Evolutionary conservation across 2,888 invertebrate genomes (phyloP), one percentile per base, ranked within the genome.

Genomic region (Agriotes lineatus): DNA sequence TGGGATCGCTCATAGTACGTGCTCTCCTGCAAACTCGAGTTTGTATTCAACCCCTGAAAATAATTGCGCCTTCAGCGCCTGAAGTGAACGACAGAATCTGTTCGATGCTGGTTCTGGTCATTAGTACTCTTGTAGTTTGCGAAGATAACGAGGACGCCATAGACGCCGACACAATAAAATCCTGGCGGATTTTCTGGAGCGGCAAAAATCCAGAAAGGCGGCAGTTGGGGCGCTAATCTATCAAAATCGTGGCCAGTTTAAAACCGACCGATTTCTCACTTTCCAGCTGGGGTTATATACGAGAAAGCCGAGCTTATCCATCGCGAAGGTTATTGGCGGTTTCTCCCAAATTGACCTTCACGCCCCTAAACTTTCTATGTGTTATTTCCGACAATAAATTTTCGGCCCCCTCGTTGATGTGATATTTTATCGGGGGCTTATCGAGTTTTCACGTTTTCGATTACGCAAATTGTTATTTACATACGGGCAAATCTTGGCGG

Each of bases 401-500:
- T 42, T 56, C 45, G 25, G 37, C 39, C 50, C 52, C 54, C 44
- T 62, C 56, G 42, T 56, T 56, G 63, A 63, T 56, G 56, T 45
- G 44, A 44, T 54, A 63, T 63, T 63, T 63, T 63, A 63, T 63
- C 52, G 63, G 7, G n/a, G 30, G 42, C 35, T 56, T 56, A 63
- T 63, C 63, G 63, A 63, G 56, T 63, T 63, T 33, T 44, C 63
- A 54, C 63, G 63, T 63, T 63, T 63, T 56, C 63, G 25, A 56
- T 63, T 63, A 63, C 63, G 56, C 56, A 63, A 63, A 63, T 56
- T 63, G 63, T 45, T 63, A 63, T 63, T 63, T 63, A 56, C 54
- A 56, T 63, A 63, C 20, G 52, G 48, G 42, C 44, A 62, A 63
- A 63, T 63, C 56, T 62, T 62, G 12, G 37, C 5, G 18, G 52